These are phyloP conservation scores for Epinotia demarniana DNA, from an alignment of 2,888 invertebrate species.

Conservation along the genomic window DNA sequence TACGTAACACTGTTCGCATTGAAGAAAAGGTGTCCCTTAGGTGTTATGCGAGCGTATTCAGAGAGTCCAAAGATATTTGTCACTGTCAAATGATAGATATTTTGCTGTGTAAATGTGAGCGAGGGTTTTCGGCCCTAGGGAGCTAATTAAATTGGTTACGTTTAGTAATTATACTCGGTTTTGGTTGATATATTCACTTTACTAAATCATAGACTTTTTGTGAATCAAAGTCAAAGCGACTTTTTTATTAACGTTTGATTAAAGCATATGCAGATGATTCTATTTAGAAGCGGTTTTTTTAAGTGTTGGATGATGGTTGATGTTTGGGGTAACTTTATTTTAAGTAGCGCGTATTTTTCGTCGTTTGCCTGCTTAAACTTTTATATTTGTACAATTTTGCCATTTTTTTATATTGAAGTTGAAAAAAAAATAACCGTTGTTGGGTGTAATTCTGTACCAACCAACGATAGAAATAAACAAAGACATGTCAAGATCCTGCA, in stretches of 20 bases:
- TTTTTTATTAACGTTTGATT: too few species aligned
- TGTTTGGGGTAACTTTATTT: too few species aligned
- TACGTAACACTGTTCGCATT: background rate
- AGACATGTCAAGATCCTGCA: background rate
- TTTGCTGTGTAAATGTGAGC: background rate
- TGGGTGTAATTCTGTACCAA: background rate
- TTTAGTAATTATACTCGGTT: conserved; percentile 1
- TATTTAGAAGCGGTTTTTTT: too few species aligned
- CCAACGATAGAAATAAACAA: background rate
- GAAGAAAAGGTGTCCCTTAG: conserved; percentile 14
- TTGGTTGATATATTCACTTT: background rate
- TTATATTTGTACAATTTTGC: too few species aligned
- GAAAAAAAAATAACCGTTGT: too few species aligned
- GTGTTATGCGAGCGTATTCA: background rate
- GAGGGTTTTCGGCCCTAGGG: background rate
- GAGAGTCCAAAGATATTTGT: conserved; percentile 7
- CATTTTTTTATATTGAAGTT: too few species aligned
- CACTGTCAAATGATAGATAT: conserved; percentile 14
- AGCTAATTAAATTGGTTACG: background rate
- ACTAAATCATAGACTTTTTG: background rate
- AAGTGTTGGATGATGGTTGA: too few species aligned
- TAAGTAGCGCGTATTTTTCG: too few species aligned
- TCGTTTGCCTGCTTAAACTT: too few species aligned
- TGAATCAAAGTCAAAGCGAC: too few species aligned
- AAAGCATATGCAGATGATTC: too few species aligned